Conservation (phyloP, 2,113 vertebrate species). For the Cyprinodon variegatus region DNA sequence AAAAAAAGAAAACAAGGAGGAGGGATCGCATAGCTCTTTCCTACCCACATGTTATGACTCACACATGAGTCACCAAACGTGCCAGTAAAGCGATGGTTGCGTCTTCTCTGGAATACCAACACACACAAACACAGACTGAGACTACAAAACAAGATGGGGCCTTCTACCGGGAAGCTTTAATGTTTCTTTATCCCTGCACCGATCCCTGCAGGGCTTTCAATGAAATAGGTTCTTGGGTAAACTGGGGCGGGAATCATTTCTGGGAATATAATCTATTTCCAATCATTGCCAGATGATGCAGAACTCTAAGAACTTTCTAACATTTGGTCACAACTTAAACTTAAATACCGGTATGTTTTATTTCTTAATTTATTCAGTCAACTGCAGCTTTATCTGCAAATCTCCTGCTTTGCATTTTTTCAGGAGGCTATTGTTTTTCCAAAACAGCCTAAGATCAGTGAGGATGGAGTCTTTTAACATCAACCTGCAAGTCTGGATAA, state of each 20-base stretch:
- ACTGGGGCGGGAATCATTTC: neutral
- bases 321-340: neutral
- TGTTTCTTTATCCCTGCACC: neutral
- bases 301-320: neutral
- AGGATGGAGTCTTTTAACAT: neutral
- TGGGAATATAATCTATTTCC: slow-evolving; percentile 7
- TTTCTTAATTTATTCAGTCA: too few species aligned
- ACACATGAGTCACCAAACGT: slow-evolving; percentile 74
- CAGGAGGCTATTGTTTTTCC: too few species aligned
- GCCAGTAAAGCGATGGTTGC: slow-evolving; percentile 65
- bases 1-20: slow-evolving; percentile 51
- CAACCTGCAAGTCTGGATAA: neutral
- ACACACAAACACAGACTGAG: neutral
- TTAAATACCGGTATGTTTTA: neutral
- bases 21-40: slow-evolving; percentile 45
- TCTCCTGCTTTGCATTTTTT: too few species aligned
- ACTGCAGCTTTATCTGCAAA: too few species aligned
- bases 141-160: slow-evolving; percentile 6
- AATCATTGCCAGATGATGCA: too few species aligned
- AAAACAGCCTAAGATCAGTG: neutral
- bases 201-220: neutral
- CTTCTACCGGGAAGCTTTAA: slow-evolving; percentile 58
- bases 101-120: slow-evolving; percentile 57
- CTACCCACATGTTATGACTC: slow-evolving; percentile 73
- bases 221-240: neutral